A percentile compares a stretch with the other conserved stretches of the same genome.
phyloP scores from a whole-genome alignment of 2,888 invertebrate species.

The Xanthia icteritia region DNA sequence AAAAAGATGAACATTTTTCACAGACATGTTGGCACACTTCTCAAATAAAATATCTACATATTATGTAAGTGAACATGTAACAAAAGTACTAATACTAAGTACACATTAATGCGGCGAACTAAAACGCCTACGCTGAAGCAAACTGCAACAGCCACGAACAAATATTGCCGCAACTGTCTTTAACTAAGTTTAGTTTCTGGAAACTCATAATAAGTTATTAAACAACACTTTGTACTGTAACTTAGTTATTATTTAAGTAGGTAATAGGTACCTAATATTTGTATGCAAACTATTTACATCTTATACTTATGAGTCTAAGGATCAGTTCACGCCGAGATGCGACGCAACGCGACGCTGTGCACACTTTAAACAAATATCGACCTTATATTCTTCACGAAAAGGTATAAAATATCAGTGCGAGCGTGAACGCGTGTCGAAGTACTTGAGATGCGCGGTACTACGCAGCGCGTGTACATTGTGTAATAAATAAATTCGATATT shows the following conservation, averaged over 20 bases:
- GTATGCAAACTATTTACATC: too few relatives aligned
- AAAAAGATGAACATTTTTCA: too few relatives aligned
- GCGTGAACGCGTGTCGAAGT: too few relatives aligned
- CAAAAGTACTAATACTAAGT: slow-evolving; percentile 22
- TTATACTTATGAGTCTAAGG: too few relatives aligned
- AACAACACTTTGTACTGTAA: slow-evolving; percentile 10
- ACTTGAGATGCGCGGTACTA: too few relatives aligned
- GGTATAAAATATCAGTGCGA: too few relatives aligned
- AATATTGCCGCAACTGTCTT: slow-evolving; percentile 54
- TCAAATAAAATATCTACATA: neutral
- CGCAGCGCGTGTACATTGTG: too few relatives aligned
- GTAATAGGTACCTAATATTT: neutral
- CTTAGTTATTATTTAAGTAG: neutral
- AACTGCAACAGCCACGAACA: slow-evolving; percentile 51
- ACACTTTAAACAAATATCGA: too few relatives aligned
- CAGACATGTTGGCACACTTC: neutral
- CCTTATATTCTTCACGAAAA: too few relatives aligned
- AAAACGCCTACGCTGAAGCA: slow-evolving; percentile 52
- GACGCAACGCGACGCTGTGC: too few relatives aligned
- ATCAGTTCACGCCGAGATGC: too few relatives aligned
- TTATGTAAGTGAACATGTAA: neutral
- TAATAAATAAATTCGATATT: too few relatives aligned
- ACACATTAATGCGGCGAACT: slow-evolving; percentile 5
- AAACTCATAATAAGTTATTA: slow-evolving; percentile 37
- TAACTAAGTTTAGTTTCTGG: slow-evolving; percentile 15